phyloP scores from a whole-genome alignment of 2,113 vertebrate genomes.

The Actinemys pallida region DNA sequence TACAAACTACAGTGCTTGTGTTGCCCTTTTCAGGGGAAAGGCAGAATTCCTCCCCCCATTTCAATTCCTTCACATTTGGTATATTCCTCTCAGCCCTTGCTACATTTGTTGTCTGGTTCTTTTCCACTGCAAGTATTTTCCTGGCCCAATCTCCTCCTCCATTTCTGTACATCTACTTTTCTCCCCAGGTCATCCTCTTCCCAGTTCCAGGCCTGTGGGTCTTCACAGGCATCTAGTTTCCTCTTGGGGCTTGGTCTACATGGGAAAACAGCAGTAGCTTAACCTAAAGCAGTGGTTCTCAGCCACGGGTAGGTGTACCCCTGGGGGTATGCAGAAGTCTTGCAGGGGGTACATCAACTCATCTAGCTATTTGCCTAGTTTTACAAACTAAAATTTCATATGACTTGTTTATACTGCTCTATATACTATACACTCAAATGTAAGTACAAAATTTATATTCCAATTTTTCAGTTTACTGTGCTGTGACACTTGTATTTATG shows the following conservation, averaged over 20 bases:
- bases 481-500: no score
- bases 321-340: no score
- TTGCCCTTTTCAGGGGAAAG: neutral
- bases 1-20: no score
- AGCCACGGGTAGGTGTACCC: no score
- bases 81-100: no score
- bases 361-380: no score
- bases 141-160: neutral
- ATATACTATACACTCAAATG: no score
- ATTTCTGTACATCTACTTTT: neutral
- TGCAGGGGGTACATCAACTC: no score
- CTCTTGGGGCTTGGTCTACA: neutral
- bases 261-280: neutral
- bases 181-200: neutral
- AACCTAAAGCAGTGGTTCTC: neutral
- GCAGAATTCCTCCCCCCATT: neutral
- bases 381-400: no score
- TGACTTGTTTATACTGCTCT: no score
- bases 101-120: neutral
- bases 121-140: neutral
- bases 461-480: no score
- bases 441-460: no score
- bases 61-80: neutral
- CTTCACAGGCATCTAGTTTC: neutral
- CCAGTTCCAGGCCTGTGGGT: neutral